Evolutionary conservation across 2,888 invertebrate species (phyloP).

Genomic region (Watsonalla binaria): DNA sequence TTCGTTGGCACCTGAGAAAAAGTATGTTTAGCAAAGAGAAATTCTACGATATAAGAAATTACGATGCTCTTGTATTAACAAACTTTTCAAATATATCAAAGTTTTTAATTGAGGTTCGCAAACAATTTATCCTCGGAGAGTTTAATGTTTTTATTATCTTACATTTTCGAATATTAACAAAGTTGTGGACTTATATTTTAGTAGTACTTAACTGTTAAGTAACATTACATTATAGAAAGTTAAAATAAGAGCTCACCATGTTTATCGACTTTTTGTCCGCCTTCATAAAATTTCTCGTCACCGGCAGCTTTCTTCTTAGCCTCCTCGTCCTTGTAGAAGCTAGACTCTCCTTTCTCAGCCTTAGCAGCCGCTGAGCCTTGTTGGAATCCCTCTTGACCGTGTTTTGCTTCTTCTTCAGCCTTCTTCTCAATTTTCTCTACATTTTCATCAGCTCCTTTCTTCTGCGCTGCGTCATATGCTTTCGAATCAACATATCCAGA

Average conservation of each 20-base stretch:
- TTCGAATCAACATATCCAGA: conserved; percentile 77
- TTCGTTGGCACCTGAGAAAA: conserved; percentile 64
- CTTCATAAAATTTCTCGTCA: conserved; percentile 79
- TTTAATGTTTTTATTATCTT: too few species aligned
- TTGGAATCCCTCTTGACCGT: conserved; percentile 77
- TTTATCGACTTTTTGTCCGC: conserved; percentile 77
- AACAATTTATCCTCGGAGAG: too few species aligned
- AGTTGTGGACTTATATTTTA: too few species aligned
- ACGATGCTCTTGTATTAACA: neutral
- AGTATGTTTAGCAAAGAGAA: neutral
- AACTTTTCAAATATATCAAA: neutral
- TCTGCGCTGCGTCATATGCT: conserved; percentile 77
- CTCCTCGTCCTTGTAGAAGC: conserved; percentile 74
- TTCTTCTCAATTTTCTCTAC: conserved; percentile 76
- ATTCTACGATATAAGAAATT: neutral
- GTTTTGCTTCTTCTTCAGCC: conserved; percentile 74
- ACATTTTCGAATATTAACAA: too few species aligned
- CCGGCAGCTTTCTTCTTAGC: conserved; percentile 79
- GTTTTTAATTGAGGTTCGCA: too few species aligned
- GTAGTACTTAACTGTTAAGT: conserved; percentile 13
- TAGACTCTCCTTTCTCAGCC: conserved; percentile 73
- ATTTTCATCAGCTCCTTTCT: conserved; percentile 76
- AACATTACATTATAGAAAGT: conserved; percentile 9
- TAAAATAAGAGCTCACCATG: conserved; percentile 59
- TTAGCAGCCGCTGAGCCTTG: conserved; percentile 76